Base-by-base conservation (phyloP, 92 coral and sea anemone genomes). In the Meandrina meandrites region DNA sequence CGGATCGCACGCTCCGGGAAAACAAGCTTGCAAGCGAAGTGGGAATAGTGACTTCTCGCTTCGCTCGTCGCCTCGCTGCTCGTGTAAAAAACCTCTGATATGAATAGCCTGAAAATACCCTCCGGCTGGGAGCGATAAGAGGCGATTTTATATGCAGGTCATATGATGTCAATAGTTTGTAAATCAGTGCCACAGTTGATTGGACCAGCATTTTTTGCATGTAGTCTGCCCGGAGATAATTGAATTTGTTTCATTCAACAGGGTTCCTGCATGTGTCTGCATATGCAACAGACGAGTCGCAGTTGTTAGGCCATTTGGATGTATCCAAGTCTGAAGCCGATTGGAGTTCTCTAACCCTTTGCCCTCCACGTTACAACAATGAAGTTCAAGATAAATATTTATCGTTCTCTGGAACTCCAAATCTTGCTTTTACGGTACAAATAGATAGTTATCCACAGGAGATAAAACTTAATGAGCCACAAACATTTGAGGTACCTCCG, bases 321-420 rank as follows among this genome's bases (percentile, higher is more conserved):
- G 76, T 81, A 15, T 81, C 35, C 21, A 81, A 47, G 58, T 81
- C 85, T 27, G 56, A 64, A 16, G 50, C 40, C 12, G 76, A 81
- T 36, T 81, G 85, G 85, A 67, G 76, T 16, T 66, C 85, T 19
- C 36, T 81, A 9, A 67, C 27, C n/a, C 8, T 81, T 34, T 81
- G 85, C 64, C 85, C 85, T 7, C n/a, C 85, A 2, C 42, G 76
- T 62, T 27, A 18, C 60, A 40, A 28, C 16, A 81, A 27, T 32
- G 35, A 42, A 64, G 31, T 48, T 15, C 84, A 67, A 77, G 66
- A 80, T 48, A 87, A 27, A 80, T 75, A 80, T 34, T 45, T 90
- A 28, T 57, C 79, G 1, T 70, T 93, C 22, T 89, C 91, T 22
- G 96, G 96, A 28, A 86, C 96, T 8, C 94, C 96, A 2, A 50